Percentiles rank a stretch among this genome's conserved stretches.
Evolutionary conservation across 2,797 vertebrate species (phyloP).

Genomic region (Hozukius guyotensis): DNA sequence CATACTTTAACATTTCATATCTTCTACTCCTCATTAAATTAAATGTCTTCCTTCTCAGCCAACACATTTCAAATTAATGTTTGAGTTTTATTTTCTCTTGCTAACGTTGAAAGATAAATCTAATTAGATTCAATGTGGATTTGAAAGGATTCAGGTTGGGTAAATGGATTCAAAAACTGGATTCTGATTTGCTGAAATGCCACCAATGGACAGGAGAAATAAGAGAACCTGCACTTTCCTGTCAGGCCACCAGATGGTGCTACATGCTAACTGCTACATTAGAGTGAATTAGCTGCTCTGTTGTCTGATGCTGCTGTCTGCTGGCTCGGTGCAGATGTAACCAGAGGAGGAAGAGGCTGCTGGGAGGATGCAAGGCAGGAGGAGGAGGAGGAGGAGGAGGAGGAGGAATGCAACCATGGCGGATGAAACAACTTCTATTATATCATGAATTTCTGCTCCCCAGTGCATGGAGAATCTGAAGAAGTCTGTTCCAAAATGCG

Average conservation of each 20-base stretch:
- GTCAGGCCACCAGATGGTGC: conserved; percentile 33
- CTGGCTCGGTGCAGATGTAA: neutral
- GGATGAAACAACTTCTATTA: neutral
- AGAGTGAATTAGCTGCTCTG: neutral
- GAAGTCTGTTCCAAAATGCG: neutral
- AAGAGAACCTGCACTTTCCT: neutral
- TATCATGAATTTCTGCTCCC: neutral
- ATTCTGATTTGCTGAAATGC: neutral
- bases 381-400: no score
- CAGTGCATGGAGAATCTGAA: neutral
- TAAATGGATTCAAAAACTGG: neutral
- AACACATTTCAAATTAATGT: neutral
- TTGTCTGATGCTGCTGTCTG: neutral
- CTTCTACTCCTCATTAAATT: neutral
- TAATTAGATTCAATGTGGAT: neutral
- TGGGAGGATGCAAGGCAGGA: neutral
- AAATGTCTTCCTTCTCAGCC: neutral
- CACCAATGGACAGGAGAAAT: neutral
- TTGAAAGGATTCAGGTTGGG: neutral
- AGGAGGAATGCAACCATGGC: neutral
- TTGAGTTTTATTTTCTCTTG: neutral
- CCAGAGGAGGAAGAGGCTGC: neutral
- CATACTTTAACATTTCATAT: neutral
- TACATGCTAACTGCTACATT: neutral
- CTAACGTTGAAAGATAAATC: no score